A percentile compares a stretch with the other conserved stretches of the same genome.
phyloP scores from a whole-genome alignment of 2,113 vertebrate species.

The Butorides virescens region DNA sequence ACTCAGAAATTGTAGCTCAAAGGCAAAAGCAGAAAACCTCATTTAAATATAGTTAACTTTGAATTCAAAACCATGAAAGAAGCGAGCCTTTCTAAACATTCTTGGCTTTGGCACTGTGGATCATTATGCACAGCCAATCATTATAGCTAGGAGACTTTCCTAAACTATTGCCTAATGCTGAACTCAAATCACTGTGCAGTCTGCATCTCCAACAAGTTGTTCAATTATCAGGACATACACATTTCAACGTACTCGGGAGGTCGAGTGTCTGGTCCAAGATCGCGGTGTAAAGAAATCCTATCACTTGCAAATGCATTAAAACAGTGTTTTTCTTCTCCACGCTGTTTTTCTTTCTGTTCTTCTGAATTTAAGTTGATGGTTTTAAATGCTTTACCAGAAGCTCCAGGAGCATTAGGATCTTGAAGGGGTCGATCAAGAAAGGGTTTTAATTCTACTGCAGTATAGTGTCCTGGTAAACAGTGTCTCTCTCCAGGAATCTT shows the following conservation, averaged over 20 bases:
- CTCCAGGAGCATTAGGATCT: slow-evolving; percentile 88
- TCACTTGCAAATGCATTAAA: slow-evolving; percentile 97
- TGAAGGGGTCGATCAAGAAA: slow-evolving; percentile 86
- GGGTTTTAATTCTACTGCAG: slow-evolving; percentile 86
- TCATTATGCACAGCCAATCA: background rate
- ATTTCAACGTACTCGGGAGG: slow-evolving; percentile 91
- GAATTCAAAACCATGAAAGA: slow-evolving; percentile 12
- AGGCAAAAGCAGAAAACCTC: background rate
- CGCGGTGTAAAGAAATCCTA: slow-evolving; percentile 93
- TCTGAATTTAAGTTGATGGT: slow-evolving; percentile 78
- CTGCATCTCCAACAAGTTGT: background rate
- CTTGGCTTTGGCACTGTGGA: background rate
- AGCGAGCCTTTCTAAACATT: background rate
- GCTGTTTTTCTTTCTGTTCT: slow-evolving; percentile 90
- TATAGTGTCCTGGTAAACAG: slow-evolving; percentile 90
- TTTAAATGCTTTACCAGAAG: slow-evolving; percentile 89
- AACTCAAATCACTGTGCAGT: background rate
- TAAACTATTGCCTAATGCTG: background rate
- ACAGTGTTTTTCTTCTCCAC: slow-evolving; percentile 92
- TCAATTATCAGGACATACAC: background rate
- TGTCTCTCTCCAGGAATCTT: slow-evolving; percentile 60
- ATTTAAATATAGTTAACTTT: slow-evolving; percentile 22
- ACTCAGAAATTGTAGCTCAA: slow-evolving; percentile 10
- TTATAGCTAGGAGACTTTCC: background rate
- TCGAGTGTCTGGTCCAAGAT: slow-evolving; percentile 95